phyloP scores from a whole-genome alignment of 2,888 invertebrate genomes.

The Diabrotica balteata region DNA sequence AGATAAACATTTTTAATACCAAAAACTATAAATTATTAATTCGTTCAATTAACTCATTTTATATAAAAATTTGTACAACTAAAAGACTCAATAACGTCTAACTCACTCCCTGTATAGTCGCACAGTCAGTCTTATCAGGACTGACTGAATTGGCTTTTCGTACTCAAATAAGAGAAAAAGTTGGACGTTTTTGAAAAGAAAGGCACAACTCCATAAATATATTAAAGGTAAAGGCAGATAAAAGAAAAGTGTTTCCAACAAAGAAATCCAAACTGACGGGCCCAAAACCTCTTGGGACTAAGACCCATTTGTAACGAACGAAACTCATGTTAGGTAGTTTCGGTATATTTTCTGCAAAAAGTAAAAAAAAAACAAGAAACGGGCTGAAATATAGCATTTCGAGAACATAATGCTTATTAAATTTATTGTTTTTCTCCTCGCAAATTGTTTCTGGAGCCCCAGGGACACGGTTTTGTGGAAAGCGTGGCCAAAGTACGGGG shows the following conservation, averaged over 20 bases:
- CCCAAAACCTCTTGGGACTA: slow-evolving; percentile 36
- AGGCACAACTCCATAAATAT: slow-evolving; percentile 15
- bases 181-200: slow-evolving; percentile 10
- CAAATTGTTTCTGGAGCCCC: slow-evolving; percentile 27
- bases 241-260: slow-evolving; percentile 24
- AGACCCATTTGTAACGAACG: slow-evolving; percentile 12
- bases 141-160: slow-evolving; percentile 7
- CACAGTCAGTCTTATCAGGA: background rate
- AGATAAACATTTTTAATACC: no score
- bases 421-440: slow-evolving; percentile 26
- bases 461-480: slow-evolving; percentile 4
- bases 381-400: slow-evolving; percentile 11
- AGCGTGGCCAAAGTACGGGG: background rate
- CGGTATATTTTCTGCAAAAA: slow-evolving; percentile 14
- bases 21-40: no score
- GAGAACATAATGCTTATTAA: slow-evolving; percentile 27
- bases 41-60: no score
- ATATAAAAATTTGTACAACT: no score
- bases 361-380: slow-evolving; percentile 13
- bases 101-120: no score
- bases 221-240: slow-evolving; percentile 14
- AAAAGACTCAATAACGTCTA: no score
- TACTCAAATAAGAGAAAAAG: slow-evolving; percentile 5
- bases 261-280: slow-evolving; percentile 43
- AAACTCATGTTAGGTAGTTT: slow-evolving; percentile 14